Evolutionary conservation across 2,797 vertebrate genomes (phyloP).

Genomic region (Chelidonichthys spinosus): DNA sequence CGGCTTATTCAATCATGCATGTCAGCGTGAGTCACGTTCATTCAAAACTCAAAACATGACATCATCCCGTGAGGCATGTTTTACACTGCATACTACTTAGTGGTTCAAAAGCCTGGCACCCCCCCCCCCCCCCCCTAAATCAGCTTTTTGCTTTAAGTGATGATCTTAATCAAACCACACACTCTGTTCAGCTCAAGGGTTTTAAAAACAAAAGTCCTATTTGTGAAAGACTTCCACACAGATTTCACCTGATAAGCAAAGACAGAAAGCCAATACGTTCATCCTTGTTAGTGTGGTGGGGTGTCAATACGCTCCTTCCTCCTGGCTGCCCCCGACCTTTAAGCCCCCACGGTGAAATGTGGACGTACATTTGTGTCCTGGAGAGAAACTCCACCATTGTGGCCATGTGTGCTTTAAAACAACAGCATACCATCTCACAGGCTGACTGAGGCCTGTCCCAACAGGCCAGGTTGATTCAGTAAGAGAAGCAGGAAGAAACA

Average conservation of each 20-base stretch:
- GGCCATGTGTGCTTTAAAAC: not conserved
- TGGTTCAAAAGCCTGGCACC: conserved; percentile 1
- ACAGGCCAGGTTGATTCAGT: conserved; percentile 11
- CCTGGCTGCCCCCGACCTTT: conserved; percentile 24
- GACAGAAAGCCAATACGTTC: not conserved
- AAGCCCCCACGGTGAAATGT: conserved; percentile 7
- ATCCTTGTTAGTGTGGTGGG: not conserved
- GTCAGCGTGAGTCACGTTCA: conserved; percentile 22
- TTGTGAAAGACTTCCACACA: not conserved
- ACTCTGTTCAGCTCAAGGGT: not conserved
- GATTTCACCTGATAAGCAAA: not conserved
- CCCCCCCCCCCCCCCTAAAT: not conserved
- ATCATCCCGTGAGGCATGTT: not conserved
- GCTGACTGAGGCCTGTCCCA: conserved; percentile 19
- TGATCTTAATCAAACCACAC: not conserved
- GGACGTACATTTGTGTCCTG: conserved; percentile 2
- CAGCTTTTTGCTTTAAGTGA: not conserved
- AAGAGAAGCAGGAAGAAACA: not conserved
- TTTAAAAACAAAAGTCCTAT: not conserved
- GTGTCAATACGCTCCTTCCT: conserved; percentile 1
- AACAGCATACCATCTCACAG: not conserved
- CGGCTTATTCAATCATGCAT: not conserved
- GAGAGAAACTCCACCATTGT: conserved; percentile 12
- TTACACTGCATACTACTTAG: not conserved
- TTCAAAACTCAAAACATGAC: not conserved